phyloP scores from a whole-genome alignment of 2,113 vertebrate genomes.

The Zosterops borbonicus region DNA sequence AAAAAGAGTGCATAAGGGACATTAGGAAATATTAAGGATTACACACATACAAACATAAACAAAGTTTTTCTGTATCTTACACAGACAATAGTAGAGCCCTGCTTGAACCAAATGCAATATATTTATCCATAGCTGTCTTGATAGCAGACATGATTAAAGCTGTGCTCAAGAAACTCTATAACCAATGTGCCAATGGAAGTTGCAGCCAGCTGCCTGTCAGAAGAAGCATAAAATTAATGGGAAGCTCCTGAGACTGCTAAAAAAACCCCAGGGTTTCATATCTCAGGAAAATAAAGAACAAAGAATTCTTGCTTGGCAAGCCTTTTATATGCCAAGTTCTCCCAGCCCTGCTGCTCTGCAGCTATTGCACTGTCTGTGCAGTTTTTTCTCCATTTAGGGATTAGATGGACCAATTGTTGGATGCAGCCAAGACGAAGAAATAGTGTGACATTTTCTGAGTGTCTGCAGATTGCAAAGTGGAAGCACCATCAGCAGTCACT shows the following conservation, averaged over 20 bases:
- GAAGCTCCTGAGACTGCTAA: neutral
- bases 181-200: neutral
- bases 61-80: neutral
- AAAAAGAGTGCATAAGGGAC: neutral
- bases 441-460: neutral
- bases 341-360: neutral
- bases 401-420: neutral
- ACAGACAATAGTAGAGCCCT: neutral
- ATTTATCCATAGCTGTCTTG: neutral
- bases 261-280: neutral
- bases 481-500: neutral
- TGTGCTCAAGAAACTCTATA: neutral
- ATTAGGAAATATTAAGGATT: neutral
- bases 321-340: neutral
- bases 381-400: neutral
- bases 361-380: neutral
- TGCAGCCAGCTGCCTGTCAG: neutral
- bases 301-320: neutral
- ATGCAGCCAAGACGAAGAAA: neutral
- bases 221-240: neutral
- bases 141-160: neutral
- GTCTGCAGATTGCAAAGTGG: neutral
- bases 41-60: accelerated
- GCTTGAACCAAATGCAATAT: neutral
- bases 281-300: neutral